Evolutionary conservation across 2,113 vertebrate genomes (phyloP).

Genomic region (Cichladusa arquata): DNA sequence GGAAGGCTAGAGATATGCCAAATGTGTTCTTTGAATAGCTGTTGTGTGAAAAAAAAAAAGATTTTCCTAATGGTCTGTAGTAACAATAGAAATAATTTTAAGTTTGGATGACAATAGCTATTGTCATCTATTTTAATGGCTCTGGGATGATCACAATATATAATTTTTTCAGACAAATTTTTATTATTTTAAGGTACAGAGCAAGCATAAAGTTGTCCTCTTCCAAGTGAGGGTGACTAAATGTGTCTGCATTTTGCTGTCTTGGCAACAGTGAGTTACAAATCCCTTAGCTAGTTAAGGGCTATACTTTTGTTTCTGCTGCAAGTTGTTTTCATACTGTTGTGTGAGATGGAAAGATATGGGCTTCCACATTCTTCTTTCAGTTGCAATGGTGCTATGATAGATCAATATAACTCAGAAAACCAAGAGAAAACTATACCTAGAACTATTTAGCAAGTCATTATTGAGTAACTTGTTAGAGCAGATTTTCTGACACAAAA

Average conservation of each 20-base stretch:
- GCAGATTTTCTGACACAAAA: background rate
- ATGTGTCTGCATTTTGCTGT: background rate
- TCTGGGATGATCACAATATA: background rate
- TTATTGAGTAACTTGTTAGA: background rate
- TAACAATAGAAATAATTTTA: background rate
- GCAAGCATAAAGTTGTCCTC: background rate
- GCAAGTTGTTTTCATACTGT: background rate
- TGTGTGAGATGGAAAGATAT: background rate
- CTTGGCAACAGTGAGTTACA: background rate
- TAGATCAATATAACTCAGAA: background rate
- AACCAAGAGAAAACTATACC: background rate
- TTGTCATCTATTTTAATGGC: background rate
- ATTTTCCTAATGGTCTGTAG: background rate
- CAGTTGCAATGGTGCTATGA: background rate
- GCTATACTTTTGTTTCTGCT: background rate
- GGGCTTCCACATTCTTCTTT: background rate
- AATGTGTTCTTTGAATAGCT: background rate
- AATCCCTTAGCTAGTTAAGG: background rate
- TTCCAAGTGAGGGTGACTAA: background rate
- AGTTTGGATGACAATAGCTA: background rate
- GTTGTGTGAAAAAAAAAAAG: background rate
- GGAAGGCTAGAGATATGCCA: background rate
- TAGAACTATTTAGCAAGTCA: background rate
- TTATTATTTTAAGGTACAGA: background rate
- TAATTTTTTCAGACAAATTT: background rate